Percentiles rank a stretch among this genome's conserved stretches.
These are phyloP conservation scores for Otolemur garnettii DNA, from an alignment of 2,113 vertebrate species.

Conservation along the genomic window DNA sequence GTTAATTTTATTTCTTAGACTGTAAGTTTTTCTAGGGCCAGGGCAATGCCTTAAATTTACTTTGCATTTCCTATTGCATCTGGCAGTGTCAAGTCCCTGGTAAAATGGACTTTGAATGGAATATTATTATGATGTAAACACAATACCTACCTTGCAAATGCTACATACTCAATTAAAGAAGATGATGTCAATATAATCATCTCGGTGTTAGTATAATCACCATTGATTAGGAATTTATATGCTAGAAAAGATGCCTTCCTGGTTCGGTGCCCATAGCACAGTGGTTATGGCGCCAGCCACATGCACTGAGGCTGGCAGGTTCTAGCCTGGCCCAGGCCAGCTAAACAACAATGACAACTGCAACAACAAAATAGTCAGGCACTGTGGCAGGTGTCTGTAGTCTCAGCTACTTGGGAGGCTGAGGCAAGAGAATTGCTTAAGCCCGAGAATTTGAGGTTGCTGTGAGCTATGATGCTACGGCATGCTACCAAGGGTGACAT, in stretches of 20 bases:
- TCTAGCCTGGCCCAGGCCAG: too few relatives aligned
- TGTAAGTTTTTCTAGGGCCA: neutral
- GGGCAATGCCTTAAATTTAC: neutral
- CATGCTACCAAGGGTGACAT: too few relatives aligned
- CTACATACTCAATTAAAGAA: neutral
- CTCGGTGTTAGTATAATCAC: neutral
- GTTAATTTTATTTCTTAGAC: slow-evolving; percentile 17
- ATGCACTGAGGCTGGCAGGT: too few relatives aligned
- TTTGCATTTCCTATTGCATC: neutral
- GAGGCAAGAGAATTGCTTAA: too few relatives aligned
- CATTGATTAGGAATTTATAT: neutral
- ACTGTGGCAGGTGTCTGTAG: too few relatives aligned
- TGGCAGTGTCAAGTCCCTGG: neutral
- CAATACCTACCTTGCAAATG: neutral
- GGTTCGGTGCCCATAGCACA: too few relatives aligned
- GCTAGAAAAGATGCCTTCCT: neutral
- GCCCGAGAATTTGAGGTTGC: too few relatives aligned
- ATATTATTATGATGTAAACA: slow-evolving; percentile 34
- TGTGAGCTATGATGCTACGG: too few relatives aligned
- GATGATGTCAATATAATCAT: neutral
- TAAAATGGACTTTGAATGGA: neutral
- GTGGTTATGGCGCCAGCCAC: too few relatives aligned
- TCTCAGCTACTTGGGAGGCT: too few relatives aligned
- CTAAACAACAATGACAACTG: too few relatives aligned
- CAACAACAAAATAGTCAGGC: too few relatives aligned